phyloP scores from a whole-genome alignment of 2,113 vertebrate genomes.

The Tragelaphus buxtoni region DNA sequence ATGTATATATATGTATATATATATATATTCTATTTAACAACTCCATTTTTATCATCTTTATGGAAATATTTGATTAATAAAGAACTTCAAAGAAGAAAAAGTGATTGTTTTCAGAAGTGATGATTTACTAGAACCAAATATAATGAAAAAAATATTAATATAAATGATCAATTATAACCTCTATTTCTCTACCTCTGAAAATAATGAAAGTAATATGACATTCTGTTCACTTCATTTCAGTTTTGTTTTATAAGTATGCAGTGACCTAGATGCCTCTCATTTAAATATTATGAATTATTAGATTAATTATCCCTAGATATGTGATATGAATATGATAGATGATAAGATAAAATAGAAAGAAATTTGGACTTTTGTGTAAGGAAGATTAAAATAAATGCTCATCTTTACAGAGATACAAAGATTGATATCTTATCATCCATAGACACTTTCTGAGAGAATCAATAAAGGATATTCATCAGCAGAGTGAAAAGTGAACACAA shows the following conservation, averaged over 20 bases:
- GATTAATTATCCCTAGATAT: neutral
- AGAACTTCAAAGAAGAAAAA: slow-evolving; percentile 34
- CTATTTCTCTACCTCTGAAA: no score
- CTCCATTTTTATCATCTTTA: slow-evolving; percentile 1
- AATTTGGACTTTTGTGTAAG: neutral
- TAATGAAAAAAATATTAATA: slow-evolving; percentile 38
- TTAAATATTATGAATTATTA: neutral
- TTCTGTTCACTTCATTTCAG: neutral
- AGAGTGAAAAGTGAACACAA: neutral
- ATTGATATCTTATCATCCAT: neutral
- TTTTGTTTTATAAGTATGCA: neutral
- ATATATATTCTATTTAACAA: neutral
- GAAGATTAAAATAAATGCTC: neutral
- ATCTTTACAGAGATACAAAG: neutral
- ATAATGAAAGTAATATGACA: no score
- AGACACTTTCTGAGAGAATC: neutral
- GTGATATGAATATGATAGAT: neutral
- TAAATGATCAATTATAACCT: no score
- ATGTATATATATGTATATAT: neutral
- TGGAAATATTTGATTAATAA: slow-evolving; percentile 30
- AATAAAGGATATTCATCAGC: neutral
- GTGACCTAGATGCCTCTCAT: neutral
- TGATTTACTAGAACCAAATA: slow-evolving; percentile 16
- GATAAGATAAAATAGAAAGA: neutral
- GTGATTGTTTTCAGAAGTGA: slow-evolving; percentile 50